Percentiles rank a stretch among this genome's conserved stretches.
Conservation (phyloP, 2,888 invertebrate species). For the Cephus spinipes region DNA sequence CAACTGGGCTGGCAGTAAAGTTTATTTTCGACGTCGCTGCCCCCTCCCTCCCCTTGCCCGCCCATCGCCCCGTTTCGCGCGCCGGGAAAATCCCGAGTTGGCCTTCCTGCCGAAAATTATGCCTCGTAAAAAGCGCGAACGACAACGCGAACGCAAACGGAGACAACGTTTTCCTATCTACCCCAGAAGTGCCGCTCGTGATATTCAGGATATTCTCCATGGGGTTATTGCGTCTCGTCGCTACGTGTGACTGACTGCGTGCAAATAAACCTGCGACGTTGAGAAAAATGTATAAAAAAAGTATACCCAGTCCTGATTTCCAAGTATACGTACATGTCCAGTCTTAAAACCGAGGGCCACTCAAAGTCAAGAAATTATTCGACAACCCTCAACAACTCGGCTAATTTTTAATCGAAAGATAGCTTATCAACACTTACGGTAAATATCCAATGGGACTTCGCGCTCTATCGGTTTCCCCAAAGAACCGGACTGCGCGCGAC, state of each 20-base stretch:
- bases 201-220: too few species aligned
- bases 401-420: background rate
- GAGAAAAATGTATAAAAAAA: background rate
- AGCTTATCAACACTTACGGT: slow-evolving; percentile 64
- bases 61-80: background rate
- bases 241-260: background rate
- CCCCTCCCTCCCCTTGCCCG: slow-evolving; percentile 7
- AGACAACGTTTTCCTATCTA: too few species aligned
- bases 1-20: slow-evolving; percentile 24
- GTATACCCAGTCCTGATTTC: background rate
- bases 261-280: background rate
- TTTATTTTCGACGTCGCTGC: slow-evolving; percentile 28
- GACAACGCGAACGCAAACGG: slow-evolving; percentile 3
- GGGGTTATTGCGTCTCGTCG: too few species aligned
- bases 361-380: too few species aligned
- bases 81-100: slow-evolving; percentile 22
- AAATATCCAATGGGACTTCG: slow-evolving; percentile 83
- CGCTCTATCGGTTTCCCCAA: slow-evolving; percentile 76
- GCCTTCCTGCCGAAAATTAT: slow-evolving; percentile 27
- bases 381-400: background rate
- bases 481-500: slow-evolving; percentile 81
- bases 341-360: too few species aligned
- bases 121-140: slow-evolving; percentile 32
- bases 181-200: too few species aligned
- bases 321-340: background rate